Evolutionary conservation across 2,888 invertebrate species (phyloP), one percentile per base, ranked within the genome.

Genomic region (Leptogaster cylindrica): DNA sequence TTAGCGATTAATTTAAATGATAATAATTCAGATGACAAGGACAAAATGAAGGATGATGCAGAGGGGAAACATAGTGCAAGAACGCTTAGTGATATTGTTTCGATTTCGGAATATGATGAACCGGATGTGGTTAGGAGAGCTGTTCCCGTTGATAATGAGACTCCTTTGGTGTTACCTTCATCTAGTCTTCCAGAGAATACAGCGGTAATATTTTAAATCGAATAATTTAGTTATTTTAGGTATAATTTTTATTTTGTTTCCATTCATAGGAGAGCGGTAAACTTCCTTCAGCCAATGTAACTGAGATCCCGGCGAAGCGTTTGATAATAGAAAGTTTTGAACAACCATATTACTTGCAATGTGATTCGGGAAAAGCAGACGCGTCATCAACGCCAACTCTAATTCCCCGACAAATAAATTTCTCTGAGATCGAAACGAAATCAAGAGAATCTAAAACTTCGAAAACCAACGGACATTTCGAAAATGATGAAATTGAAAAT

Each of bases 81-180:
- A 39, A 89, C 89, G 0, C 81, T 90, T 3, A 89, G 89, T 75
- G 89, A 90, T 72, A 87, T 90, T 67, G 83, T 89, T 0, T 90
- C 90, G 1, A 87, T 90, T 76, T 87, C 89, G 0, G 90, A 90
- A 72, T 87, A 86, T 68, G 89, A 89, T 70, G 89, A 89, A 72
- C 85, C 86, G 55, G 88, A 88, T 74, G 83, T 86, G 66, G 84
- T 85, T 77, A 81, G 86, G 4, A 83, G 84, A 0, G 85, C 84
- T 5, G 74, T 73, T 1, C 66, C 65, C 3, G 65, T 63, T 4
- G 74, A 75, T 20, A 67, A 72, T 0, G 76, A 74, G 8, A 76
- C 77, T 2, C 77, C 79, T 0, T 70, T 80, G 0, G 68, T 74
- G 28, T 28, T 78, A 58, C 74, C 75, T 6, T 74, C 72, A 0